Evolutionary conservation across 2,797 vertebrate genomes (phyloP).

Genomic region (Sarcophilus harrisii): DNA sequence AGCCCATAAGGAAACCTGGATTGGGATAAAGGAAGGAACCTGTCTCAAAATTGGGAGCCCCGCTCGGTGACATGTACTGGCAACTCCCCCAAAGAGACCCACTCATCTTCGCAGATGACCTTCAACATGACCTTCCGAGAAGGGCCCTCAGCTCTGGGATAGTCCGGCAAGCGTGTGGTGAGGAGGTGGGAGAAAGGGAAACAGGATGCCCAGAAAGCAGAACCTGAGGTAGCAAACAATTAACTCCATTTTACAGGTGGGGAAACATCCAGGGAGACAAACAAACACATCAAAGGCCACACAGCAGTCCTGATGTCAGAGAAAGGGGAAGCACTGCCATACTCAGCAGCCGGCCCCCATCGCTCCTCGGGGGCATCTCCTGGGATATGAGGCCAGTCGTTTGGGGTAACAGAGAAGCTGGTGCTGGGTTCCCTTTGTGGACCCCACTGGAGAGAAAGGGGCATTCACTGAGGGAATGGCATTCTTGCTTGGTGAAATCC

Average conservation of each 20-base stretch:
- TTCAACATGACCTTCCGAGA: background rate
- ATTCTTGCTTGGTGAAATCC: background rate
- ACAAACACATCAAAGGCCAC: background rate
- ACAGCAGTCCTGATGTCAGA: background rate
- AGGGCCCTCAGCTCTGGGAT: background rate
- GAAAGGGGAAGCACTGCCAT: background rate
- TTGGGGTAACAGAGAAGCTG: background rate
- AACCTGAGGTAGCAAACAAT: conserved; percentile 74
- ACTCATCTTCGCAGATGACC: background rate
- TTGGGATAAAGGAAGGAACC: background rate
- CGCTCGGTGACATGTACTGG: background rate
- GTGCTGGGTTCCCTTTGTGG: background rate
- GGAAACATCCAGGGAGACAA: conserved; percentile 7
- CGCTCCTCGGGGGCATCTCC: background rate
- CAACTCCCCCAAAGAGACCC: background rate
- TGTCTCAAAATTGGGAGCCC: background rate
- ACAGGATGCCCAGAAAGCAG: conserved; percentile 48
- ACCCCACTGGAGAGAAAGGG: conserved; percentile 37
- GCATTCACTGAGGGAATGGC: background rate
- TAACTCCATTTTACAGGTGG: conserved; percentile 39
- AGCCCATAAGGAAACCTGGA: conserved; percentile 9
- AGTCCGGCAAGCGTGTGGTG: conserved; percentile 12
- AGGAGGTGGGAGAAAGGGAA: background rate
- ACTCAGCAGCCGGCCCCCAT: background rate
- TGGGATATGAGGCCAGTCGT: background rate